Evolutionary conservation across 2,113 vertebrate species (phyloP), one percentile per base, ranked within the genome.

Genomic region (Asarcornis scutulata): DNA sequence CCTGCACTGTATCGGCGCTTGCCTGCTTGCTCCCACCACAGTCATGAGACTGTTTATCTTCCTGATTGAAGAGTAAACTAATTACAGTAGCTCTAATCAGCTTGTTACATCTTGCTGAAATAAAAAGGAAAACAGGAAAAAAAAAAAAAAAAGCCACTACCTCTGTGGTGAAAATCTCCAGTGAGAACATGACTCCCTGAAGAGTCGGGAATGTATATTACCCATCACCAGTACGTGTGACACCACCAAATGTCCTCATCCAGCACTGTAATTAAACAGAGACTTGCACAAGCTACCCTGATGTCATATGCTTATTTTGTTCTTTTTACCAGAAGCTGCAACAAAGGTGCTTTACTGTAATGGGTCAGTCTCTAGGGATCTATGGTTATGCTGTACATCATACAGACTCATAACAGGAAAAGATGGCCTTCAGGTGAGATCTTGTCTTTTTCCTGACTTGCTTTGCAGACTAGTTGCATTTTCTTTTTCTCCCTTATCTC

Each of bases 181-280:
- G 80, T 60, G 88, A 91, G 75, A 75, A 46, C 34, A 34, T 0
- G 79, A 3, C 95, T 96, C 88, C 53, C 36, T 18, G 18, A n/a
- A 63, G 95, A 86, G 95, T 34, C 86, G 58, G n/a, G 86, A 93
- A 92, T 92, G 95, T 97, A 88, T 20, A 64, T 93, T 48, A 59
- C 55, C 64, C 91, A 46, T 71, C 75, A 34, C 66, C 59, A 80
- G 46, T 74, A 34, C 52, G 1, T 78, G 73, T 63, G 88, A 56
- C 86, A 86, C 83, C 92, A 76, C 71, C 53, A 44, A 73, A 84
- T 93, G 95, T 96, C 88, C 55, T 38, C 95, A 82, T 52, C 86
- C 88, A 78, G 86, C 86, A 52, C 91, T 96, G 94, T 90, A 17
- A 96, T 96, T 97, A 96, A 95, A 96, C 1, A 91, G 83, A 90